Percentiles rank a stretch among this genome's conserved stretches.
These are phyloP conservation scores for Mesochorus sp. DNA, from an alignment of 2,888 invertebrate species.

Conservation along the genomic window DNA sequence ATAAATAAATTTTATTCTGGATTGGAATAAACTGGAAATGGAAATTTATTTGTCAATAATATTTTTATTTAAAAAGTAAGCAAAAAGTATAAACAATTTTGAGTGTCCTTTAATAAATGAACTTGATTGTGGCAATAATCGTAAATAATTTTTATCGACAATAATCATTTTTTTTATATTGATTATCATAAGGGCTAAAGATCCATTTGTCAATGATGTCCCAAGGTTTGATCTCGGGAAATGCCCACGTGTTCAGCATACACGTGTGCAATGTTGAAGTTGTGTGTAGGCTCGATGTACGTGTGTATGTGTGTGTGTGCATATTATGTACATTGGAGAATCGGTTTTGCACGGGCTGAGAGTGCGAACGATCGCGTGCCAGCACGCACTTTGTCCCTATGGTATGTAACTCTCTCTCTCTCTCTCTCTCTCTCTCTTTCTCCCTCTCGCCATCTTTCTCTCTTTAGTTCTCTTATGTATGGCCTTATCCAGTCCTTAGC, in stretches of 20 bases:
- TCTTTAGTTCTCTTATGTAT: conserved; percentile 22
- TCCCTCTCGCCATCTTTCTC: conserved; percentile 58
- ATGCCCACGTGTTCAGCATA: conserved; percentile 9
- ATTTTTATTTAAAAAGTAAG: no score
- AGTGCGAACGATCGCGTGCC: conserved; percentile 75
- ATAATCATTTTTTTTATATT: no score
- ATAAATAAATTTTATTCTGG: no score
- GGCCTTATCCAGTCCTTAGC: conserved; percentile 77
- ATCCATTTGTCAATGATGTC: not conserved
- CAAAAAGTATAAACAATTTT: no score
- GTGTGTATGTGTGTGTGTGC: not conserved
- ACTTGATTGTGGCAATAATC: no score
- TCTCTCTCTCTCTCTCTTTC: conserved; percentile 65
- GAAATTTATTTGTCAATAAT: no score
- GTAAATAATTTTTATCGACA: no score
- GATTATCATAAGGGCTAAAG: no score
- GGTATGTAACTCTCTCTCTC: conserved; percentile 68
- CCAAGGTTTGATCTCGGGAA: conserved; percentile 23
- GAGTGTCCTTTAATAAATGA: no score
- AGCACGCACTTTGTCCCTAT: conserved; percentile 77
- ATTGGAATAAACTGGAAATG: no score
- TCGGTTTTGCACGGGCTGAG: conserved; percentile 36
- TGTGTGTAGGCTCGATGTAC: conserved; percentile 9
- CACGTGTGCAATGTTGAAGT: no score
- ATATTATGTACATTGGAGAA: conserved; percentile 28